Percentiles rank a stretch among this genome's conserved stretches.
phyloP scores from a whole-genome alignment of 2,888 invertebrate species.

The Cerastoderma edule region DNA sequence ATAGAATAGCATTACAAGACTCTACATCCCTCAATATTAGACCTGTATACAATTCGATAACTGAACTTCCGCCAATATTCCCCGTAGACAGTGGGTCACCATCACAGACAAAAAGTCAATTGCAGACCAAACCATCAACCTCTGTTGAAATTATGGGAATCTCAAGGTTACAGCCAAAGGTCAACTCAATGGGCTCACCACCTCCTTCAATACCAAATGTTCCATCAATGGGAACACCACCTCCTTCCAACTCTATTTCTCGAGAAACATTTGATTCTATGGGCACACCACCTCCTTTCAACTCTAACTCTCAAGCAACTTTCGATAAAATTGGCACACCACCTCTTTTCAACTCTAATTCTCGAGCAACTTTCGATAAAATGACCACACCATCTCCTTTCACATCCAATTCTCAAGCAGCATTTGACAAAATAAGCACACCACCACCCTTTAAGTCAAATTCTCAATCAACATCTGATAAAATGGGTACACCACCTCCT shows the following conservation, averaged over 20 bases:
- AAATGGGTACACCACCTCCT: too few relatives aligned
- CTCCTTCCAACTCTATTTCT: background rate
- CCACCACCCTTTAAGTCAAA: too few relatives aligned
- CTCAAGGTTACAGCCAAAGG: slow-evolving; percentile 6
- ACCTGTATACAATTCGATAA: slow-evolving; percentile 2
- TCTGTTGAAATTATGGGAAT: slow-evolving; percentile 17
- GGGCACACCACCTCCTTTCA: too few relatives aligned
- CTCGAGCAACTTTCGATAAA: too few relatives aligned
- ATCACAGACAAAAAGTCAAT: background rate
- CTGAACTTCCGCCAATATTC: slow-evolving; percentile 8
- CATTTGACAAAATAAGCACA: too few relatives aligned
- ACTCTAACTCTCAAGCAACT: background rate
- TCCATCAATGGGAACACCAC: background rate
- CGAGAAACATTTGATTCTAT: background rate
- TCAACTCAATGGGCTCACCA: too few relatives aligned
- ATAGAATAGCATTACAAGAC: background rate
- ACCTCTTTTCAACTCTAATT: too few relatives aligned
- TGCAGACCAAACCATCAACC: background rate
- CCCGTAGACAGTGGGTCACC: background rate
- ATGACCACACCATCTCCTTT: too few relatives aligned
- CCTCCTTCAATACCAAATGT: background rate
- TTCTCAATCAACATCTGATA: too few relatives aligned
- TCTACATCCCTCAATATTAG: background rate
- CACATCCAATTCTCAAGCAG: too few relatives aligned
- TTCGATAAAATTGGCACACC: too few relatives aligned